phyloP scores from a whole-genome alignment of 2,888 invertebrate species.

The Azorinus chamasolen region DNA sequence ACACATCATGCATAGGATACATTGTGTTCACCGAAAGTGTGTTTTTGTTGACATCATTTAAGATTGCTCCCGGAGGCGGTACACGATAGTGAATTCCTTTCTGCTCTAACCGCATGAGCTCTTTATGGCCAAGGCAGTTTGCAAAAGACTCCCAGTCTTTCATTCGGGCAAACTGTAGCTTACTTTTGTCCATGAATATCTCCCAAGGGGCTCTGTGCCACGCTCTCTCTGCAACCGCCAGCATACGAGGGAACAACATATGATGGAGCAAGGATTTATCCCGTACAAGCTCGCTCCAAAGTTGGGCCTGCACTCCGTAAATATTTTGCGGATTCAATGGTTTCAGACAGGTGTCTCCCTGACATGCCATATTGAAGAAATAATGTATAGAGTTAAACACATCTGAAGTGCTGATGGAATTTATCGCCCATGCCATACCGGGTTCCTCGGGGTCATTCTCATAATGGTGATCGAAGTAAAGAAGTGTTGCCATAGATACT shows the following conservation, averaged over 20 bases:
- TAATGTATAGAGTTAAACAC: constrained; percentile 78
- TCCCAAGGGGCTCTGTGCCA: constrained; percentile 84
- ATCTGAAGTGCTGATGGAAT: constrained; percentile 78
- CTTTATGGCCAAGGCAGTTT: constrained; percentile 69
- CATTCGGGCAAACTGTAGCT: constrained; percentile 26
- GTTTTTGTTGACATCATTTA: constrained; percentile 30
- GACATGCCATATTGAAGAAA: constrained; percentile 65
- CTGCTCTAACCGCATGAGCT: constrained; percentile 71
- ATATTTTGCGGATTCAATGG: constrained; percentile 78
- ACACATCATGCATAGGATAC: constrained; percentile 52
- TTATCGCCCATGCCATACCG: constrained; percentile 84
- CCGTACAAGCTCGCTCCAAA: constrained; percentile 80
- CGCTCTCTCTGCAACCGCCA: constrained; percentile 82
- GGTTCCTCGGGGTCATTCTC: constrained; percentile 82
- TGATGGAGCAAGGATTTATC: constrained; percentile 67
- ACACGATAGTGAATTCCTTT: constrained; percentile 72
- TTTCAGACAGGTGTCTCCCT: constrained; percentile 63
- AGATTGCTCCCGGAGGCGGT: constrained; percentile 75
- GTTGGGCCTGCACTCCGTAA: constrained; percentile 80
- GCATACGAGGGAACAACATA: constrained; percentile 77
- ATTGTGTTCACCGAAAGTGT: constrained; percentile 54
- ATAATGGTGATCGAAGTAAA: constrained; percentile 81
- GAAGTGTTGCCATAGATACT: constrained; percentile 76
- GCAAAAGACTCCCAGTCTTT: constrained; percentile 77
- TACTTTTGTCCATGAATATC: constrained; percentile 26